Percentiles rank a stretch among this genome's conserved stretches.
Conservation (phyloP, 30 jellyfish, hydroid and myxozoan species). For the Euphysa ruthae region DNA sequence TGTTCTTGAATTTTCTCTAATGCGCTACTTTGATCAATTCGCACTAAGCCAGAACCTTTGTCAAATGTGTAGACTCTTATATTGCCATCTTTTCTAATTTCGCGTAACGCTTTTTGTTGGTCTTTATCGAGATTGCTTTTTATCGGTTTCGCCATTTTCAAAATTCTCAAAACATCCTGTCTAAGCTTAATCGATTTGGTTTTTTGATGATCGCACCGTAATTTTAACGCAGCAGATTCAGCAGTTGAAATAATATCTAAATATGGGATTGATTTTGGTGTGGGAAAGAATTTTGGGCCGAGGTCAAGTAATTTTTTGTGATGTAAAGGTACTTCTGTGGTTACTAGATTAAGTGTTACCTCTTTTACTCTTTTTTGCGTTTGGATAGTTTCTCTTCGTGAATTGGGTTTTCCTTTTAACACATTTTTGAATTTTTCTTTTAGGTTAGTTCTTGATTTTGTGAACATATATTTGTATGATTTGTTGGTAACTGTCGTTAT, state of each 20-base stretch:
- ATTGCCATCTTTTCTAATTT: neutral
- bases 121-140: neutral
- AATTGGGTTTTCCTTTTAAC: too few species aligned
- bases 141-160: slow-evolving; percentile 3
- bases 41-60: too few species aligned
- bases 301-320: too few species aligned
- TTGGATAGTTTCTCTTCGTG: too few species aligned
- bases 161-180: slow-evolving; percentile 4
- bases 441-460: too few species aligned
- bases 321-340: too few species aligned
- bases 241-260: neutral
- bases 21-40: neutral
- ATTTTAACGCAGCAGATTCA: neutral
- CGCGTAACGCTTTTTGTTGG: slow-evolving; percentile 1
- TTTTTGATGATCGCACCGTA: neutral
- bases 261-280: neutral
- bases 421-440: too few species aligned
- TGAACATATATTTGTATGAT: too few species aligned
- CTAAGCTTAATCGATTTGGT: neutral
- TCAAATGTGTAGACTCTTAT: too few species aligned
- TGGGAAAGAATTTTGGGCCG: slow-evolving; percentile 12
- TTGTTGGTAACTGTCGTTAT: too few species aligned
- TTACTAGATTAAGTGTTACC: too few species aligned
- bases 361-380: too few species aligned
- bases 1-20: neutral